phyloP scores from a whole-genome alignment of 2,113 vertebrate genomes.

The Daphoenositta chrysoptera region DNA sequence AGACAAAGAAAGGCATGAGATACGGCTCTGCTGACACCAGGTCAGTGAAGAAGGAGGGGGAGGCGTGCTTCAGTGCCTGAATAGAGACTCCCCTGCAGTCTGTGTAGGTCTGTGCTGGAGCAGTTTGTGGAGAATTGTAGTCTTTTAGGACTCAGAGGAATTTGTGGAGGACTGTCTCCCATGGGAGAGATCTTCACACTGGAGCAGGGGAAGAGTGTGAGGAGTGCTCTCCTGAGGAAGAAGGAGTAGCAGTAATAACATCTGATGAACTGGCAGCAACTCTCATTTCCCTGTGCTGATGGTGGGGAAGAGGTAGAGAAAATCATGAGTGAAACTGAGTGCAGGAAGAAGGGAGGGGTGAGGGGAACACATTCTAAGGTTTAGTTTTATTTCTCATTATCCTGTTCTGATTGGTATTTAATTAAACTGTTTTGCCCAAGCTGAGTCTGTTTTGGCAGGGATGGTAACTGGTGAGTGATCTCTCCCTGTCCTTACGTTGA shows the following conservation, averaged over 20 bases:
- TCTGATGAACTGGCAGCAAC: neutral
- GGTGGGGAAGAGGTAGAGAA: neutral
- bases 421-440: neutral
- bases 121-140: neutral
- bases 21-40: neutral
- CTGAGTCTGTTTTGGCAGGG: neutral
- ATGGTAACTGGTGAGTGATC: neutral
- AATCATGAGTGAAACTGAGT: neutral
- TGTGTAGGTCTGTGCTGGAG: neutral
- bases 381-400: neutral
- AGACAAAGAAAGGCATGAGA: neutral
- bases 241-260: neutral
- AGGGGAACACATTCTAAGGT: neutral
- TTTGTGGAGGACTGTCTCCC: neutral
- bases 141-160: neutral
- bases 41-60: neutral
- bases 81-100: neutral
- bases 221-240: neutral
- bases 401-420: neutral
- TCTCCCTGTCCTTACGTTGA: neutral
- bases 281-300: fast-evolving
- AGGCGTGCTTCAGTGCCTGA: neutral
- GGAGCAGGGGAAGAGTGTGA: neutral
- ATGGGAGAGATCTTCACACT: neutral
- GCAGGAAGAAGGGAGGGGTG: neutral